phyloP scores from a whole-genome alignment of 2,113 vertebrate species.

The Passer montanus region DNA sequence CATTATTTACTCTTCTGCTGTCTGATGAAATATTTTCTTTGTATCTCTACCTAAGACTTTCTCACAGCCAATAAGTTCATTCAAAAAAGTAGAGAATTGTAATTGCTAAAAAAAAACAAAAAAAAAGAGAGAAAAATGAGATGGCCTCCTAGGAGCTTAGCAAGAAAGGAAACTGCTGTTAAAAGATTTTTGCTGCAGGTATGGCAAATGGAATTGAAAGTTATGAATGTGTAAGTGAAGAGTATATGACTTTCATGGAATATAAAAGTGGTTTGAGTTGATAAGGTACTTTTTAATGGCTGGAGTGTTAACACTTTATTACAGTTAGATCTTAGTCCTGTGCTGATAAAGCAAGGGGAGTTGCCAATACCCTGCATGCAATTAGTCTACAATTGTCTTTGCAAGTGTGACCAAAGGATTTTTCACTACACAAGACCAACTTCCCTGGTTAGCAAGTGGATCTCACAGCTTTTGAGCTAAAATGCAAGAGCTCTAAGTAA shows the following conservation, averaged over 20 bases:
- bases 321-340: neutral
- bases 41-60: neutral
- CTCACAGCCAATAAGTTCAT: conserved; percentile 8
- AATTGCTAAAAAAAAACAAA: neutral
- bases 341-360: neutral
- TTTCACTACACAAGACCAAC: neutral
- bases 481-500: conserved; percentile 24
- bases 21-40: conserved; percentile 43
- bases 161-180: neutral
- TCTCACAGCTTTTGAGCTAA: conserved; percentile 28
- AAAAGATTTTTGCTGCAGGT: neutral
- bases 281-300: neutral
- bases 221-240: neutral
- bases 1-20: conserved; percentile 25
- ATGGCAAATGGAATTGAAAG: neutral
- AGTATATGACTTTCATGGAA: neutral
- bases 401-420: neutral
- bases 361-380: neutral
- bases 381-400: neutral
- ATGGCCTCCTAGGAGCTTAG: neutral
- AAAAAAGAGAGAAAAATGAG: neutral
- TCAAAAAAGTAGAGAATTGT: neutral
- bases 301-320: neutral
- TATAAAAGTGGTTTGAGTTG: neutral
- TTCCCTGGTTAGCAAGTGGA: neutral